Conservation (phyloP, 2,888 invertebrate genomes). For the Drosophila mayaguana region DNA sequence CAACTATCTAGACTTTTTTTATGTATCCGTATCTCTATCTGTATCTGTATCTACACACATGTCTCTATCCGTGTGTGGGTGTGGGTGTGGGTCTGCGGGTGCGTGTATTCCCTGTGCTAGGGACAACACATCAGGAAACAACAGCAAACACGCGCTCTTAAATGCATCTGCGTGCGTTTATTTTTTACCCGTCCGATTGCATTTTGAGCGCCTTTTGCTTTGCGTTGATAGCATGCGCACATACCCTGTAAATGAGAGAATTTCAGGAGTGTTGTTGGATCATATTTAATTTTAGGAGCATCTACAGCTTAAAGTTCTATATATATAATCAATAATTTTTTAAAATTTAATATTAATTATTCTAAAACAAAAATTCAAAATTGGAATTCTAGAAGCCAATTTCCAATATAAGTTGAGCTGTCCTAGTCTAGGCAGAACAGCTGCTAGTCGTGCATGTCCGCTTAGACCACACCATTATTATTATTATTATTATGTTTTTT, state of each 20-base stretch:
- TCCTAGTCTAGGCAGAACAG: neutral
- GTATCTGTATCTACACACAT: slow-evolving; percentile 25
- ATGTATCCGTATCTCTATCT: slow-evolving; percentile 26
- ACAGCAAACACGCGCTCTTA: slow-evolving; percentile 58
- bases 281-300: too few species aligned
- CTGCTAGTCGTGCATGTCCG: slow-evolving; percentile 8
- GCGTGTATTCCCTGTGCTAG: slow-evolving; percentile 30
- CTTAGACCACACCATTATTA: neutral
- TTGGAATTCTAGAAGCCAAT: neutral
- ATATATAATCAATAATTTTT: too few species aligned
- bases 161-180: slow-evolving; percentile 74
- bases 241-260: slow-evolving; percentile 6
- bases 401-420: neutral
- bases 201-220: slow-evolving; percentile 3
- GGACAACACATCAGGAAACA: slow-evolving; percentile 49
- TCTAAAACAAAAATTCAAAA: too few species aligned
- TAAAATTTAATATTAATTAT: too few species aligned
- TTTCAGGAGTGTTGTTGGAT: too few species aligned
- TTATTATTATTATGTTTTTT: neutral
- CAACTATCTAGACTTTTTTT: slow-evolving; percentile 65
- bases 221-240: neutral
- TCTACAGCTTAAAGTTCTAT: too few species aligned
- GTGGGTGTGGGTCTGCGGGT: slow-evolving; percentile 7
- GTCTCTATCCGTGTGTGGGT: slow-evolving; percentile 1
- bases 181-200: slow-evolving; percentile 30